A percentile compares a stretch with the other conserved stretches of the same genome.
phyloP scores from a whole-genome alignment of 2,888 invertebrate genomes.

The Melikaiella ostensackeni region DNA sequence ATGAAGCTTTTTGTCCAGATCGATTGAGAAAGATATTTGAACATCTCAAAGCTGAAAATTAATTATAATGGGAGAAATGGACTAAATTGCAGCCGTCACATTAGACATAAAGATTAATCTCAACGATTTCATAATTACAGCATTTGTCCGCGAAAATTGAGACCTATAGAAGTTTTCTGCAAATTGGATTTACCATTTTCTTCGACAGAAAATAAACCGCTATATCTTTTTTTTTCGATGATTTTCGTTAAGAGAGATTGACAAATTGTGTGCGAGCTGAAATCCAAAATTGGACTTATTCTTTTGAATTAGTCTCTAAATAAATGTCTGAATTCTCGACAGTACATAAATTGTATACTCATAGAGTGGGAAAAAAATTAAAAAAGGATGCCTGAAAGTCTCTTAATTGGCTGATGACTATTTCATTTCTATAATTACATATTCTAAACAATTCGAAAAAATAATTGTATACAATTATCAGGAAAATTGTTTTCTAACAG shows the following conservation, averaged over 20 bases:
- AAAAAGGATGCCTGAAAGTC: background rate
- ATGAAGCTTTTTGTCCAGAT: no score
- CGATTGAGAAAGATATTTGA: no score
- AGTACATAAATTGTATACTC: background rate
- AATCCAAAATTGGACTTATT: background rate
- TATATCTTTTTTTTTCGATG: background rate
- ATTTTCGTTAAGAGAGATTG: background rate
- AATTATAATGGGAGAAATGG: no score
- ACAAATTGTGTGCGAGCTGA: background rate
- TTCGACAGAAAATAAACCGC: background rate
- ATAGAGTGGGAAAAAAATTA: background rate
- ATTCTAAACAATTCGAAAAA: background rate
- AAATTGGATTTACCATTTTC: conserved; percentile 1
- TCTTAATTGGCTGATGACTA: background rate
- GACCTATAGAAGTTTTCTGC: conserved; percentile 14
- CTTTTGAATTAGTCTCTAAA: background rate
- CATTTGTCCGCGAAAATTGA: conserved; percentile 3
- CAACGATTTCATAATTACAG: conserved; percentile 28
- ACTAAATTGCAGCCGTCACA: no score
- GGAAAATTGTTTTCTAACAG: background rate
- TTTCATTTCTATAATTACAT: background rate
- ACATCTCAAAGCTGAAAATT: no score
- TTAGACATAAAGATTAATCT: background rate
- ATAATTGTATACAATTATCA: background rate
- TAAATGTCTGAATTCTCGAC: background rate